Conservation (phyloP, 2,888 invertebrate genomes). For the Drosophila stalkeri region DNA sequence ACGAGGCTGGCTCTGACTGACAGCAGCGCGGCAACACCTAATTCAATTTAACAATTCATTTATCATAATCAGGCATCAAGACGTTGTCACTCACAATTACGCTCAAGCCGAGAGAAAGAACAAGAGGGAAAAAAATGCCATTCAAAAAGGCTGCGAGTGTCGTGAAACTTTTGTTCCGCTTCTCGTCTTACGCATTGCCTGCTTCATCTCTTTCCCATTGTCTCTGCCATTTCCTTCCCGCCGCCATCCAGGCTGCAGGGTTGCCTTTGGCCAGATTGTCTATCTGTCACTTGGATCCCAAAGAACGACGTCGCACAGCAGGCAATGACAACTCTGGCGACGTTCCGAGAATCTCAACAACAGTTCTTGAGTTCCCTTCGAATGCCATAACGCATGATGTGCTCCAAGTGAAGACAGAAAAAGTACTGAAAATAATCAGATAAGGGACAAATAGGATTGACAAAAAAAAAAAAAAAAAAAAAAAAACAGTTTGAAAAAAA, state of each 20-base stretch:
- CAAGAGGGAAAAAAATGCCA: slow-evolving; percentile 9
- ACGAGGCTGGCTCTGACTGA: slow-evolving; percentile 73
- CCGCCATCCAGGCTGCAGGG: slow-evolving; percentile 30
- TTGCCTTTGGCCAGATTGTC: slow-evolving; percentile 56
- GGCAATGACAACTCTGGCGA: slow-evolving; percentile 44
- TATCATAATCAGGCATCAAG: slow-evolving; percentile 82
- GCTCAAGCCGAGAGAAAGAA: slow-evolving; percentile 52
- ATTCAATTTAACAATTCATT: slow-evolving; percentile 82
- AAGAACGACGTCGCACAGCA: slow-evolving; percentile 33
- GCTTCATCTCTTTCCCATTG: slow-evolving; percentile 4
- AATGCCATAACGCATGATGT: slow-evolving; percentile 28
- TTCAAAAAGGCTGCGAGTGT: slow-evolving; percentile 45
- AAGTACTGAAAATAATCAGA: slow-evolving; percentile 4
- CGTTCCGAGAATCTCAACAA: slow-evolving; percentile 41
- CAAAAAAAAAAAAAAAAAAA: too few relatives aligned
- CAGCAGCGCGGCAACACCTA: slow-evolving; percentile 80
- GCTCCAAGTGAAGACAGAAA: neutral
- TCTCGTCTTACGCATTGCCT: slow-evolving; percentile 62
- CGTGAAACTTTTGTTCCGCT: slow-evolving; percentile 58
- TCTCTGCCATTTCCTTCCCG: slow-evolving; percentile 9
- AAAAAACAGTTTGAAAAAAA: neutral
- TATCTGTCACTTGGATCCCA: slow-evolving; percentile 74
- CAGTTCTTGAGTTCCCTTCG: slow-evolving; percentile 42
- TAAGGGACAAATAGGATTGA: neutral
- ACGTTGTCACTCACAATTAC: slow-evolving; percentile 81